A percentile compares a stretch with the other conserved stretches of the same genome.
Evolutionary conservation across 2,797 vertebrate genomes (phyloP).

Genomic region (Cichlasoma orientale): DNA sequence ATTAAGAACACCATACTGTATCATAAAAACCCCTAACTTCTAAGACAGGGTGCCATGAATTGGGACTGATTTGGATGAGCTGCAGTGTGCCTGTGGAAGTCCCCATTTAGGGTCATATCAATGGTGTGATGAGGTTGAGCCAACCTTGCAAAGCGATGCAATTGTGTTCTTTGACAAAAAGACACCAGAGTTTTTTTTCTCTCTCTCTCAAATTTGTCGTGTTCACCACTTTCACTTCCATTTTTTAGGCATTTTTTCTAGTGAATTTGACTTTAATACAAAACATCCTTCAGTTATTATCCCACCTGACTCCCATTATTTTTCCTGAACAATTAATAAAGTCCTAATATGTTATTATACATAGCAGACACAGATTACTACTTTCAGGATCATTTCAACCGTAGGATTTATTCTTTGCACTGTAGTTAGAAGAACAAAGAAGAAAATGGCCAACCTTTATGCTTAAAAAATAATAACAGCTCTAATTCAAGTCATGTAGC

Average conservation of each 20-base stretch:
- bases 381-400: neutral
- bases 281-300: neutral
- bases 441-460: neutral
- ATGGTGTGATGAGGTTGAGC: too few relatives aligned
- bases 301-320: neutral
- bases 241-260: too few relatives aligned
- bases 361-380: neutral
- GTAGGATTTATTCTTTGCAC: neutral
- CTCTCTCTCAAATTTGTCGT: neutral
- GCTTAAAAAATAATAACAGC: neutral
- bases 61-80: neutral
- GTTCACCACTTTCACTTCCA: too few relatives aligned
- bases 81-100: neutral
- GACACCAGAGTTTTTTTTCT: too few relatives aligned
- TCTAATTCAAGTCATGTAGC: neutral
- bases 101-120: too few relatives aligned
- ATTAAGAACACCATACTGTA: rapidly evolving
- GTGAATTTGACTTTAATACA: neutral
- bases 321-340: neutral
- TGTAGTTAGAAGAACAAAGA: too few relatives aligned
- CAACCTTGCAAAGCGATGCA: neutral
- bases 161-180: neutral
- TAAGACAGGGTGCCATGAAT: neutral
- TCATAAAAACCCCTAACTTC: too few relatives aligned
- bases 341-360: too few relatives aligned